Evolutionary conservation across 1,140 invertebrate genomes (phyloP).

Genomic region (Tetragonula clypearis): DNA sequence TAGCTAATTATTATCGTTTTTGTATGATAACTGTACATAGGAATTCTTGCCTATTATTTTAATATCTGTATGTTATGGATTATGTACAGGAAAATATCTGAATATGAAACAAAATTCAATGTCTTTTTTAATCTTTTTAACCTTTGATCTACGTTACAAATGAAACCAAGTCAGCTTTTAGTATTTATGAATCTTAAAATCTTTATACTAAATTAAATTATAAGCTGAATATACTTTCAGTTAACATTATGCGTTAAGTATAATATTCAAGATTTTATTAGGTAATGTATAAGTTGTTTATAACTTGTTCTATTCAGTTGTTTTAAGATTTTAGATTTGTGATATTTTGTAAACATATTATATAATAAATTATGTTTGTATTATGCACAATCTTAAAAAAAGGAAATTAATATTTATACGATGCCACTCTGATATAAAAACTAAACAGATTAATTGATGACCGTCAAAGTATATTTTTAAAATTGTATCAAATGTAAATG

Average conservation of each 20-base stretch:
- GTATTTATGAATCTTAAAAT: neutral
- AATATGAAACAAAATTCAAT: neutral
- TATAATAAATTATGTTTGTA: neutral
- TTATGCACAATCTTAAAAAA: neutral
- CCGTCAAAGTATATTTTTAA: neutral
- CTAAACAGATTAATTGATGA: neutral
- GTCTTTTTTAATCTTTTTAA: slow-evolving; percentile 5
- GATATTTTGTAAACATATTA: neutral
- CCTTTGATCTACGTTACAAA: neutral
- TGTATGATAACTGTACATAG: slow-evolving; percentile 28
- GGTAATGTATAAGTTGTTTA: neutral
- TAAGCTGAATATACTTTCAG: neutral
- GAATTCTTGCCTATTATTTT: slow-evolving; percentile 41
- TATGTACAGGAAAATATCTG: slow-evolving; percentile 22
- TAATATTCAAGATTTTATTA: neutral
- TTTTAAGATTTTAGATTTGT: neutral
- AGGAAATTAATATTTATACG: neutral
- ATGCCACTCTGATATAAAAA: neutral
- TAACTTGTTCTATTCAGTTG: neutral
- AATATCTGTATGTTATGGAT: slow-evolving; percentile 5
- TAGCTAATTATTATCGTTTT: slow-evolving; percentile 36
- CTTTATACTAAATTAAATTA: neutral
- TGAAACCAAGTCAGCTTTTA: neutral
- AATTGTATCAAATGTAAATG: neutral
- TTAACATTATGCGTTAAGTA: neutral